Conservation (phyloP, 1,140 invertebrate species). For the Sogatella furcifera region DNA sequence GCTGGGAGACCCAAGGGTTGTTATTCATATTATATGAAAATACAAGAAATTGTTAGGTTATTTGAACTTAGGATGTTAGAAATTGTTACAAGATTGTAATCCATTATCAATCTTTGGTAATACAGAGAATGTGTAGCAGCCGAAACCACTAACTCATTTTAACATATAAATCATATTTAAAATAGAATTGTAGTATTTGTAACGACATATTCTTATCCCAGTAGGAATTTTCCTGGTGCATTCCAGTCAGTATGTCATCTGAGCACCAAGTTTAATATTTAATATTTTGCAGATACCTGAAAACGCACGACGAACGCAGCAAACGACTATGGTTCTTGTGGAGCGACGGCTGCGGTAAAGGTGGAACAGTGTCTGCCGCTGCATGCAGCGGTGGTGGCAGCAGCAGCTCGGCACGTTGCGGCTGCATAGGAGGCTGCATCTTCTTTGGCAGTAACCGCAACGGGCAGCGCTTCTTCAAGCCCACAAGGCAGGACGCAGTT, state of each 20-base stretch:
- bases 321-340: conserved; percentile 93
- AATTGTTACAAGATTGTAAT: too few species aligned
- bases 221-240: not conserved
- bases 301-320: conserved; percentile 75
- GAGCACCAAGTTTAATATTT: too few species aligned
- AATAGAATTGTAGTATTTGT: too few species aligned
- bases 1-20: too few species aligned
- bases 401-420: conserved; percentile 59
- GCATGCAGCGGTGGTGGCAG: not conserved
- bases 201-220: not conserved
- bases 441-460: conserved; percentile 90
- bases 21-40: too few species aligned
- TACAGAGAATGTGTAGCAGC: too few species aligned
- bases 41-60: too few species aligned
- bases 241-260: not conserved
- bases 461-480: conserved; percentile 78
- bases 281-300: conserved; percentile 52
- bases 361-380: too few species aligned
- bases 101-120: too few species aligned
- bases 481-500: conserved; percentile 60
- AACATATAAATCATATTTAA: too few species aligned
- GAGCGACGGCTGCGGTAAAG: conserved; percentile 48
- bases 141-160: too few species aligned
- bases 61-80: too few species aligned
- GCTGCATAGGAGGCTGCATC: conserved; percentile 85